Percentiles rank a stretch among this genome's conserved stretches.
Evolutionary conservation across 1,140 invertebrate genomes (phyloP).

Genomic region (Hylaeus anthracinus): DNA sequence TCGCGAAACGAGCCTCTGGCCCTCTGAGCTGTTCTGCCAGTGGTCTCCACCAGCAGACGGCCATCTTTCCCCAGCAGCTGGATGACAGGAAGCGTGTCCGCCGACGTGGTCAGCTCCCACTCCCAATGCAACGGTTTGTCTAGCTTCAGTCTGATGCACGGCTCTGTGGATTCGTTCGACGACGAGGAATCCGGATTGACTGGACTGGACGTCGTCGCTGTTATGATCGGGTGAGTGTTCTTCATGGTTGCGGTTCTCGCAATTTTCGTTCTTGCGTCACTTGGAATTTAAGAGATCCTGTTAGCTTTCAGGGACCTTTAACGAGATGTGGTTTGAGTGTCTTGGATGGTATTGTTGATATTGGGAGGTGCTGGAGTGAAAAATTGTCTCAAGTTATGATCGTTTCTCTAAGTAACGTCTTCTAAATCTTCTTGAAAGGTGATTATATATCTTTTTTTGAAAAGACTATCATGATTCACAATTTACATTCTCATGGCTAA

Average conservation of each 20-base stretch:
- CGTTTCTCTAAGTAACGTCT: too few relatives aligned
- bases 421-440: too few relatives aligned
- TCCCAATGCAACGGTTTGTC: slow-evolving; percentile 75
- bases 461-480: too few relatives aligned
- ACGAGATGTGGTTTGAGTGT: too few relatives aligned
- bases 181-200: slow-evolving; percentile 48
- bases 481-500: too few relatives aligned
- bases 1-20: slow-evolving; percentile 73
- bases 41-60: slow-evolving; percentile 73
- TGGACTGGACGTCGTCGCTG: slow-evolving; percentile 55
- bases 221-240: slow-evolving; percentile 65
- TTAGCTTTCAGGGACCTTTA: too few relatives aligned
- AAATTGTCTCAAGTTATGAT: too few relatives aligned
- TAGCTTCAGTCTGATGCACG: slow-evolving; percentile 71
- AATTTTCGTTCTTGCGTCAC: neutral
- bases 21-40: slow-evolving; percentile 70
- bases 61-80: slow-evolving; percentile 75
- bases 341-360: too few relatives aligned
- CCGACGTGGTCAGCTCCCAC: slow-evolving; percentile 75
- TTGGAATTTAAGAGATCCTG: too few relatives aligned
- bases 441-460: too few relatives aligned
- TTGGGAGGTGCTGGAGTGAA: too few relatives aligned
- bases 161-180: slow-evolving; percentile 51
- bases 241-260: slow-evolving; percentile 58
- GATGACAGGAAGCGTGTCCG: slow-evolving; percentile 72